Conservation (phyloP, 2,888 invertebrate species). For the Drosophila basisetae region DNA sequence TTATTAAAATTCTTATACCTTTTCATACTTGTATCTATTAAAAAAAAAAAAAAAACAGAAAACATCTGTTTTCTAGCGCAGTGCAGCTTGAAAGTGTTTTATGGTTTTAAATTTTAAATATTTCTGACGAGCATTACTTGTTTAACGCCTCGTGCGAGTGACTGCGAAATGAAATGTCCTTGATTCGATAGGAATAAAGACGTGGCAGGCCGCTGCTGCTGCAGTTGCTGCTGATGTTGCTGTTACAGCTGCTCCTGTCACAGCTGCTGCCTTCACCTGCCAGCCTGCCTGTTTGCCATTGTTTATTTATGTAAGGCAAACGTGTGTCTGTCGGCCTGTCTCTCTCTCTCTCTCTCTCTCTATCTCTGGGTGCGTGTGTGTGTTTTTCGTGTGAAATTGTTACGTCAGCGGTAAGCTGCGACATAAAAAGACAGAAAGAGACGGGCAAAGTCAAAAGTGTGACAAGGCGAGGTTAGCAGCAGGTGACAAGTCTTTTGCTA, state of each 20-base stretch:
- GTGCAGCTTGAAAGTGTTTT: slow-evolving; percentile 22
- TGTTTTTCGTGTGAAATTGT: slow-evolving; percentile 75
- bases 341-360: slow-evolving; percentile 7
- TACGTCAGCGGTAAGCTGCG: slow-evolving; percentile 68
- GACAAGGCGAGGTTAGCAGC: slow-evolving; percentile 53
- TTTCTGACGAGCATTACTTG: slow-evolving; percentile 27
- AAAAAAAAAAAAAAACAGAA: no score
- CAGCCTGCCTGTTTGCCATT: slow-evolving; percentile 28
- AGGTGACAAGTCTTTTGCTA: slow-evolving; percentile 61
- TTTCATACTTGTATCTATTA: not conserved
- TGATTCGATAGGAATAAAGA: slow-evolving; percentile 67
- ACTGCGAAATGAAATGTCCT: slow-evolving; percentile 52
- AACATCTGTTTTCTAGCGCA: not conserved
- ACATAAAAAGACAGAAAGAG: slow-evolving; percentile 8
- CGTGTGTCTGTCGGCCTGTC: slow-evolving; percentile 35
- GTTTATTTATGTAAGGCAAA: slow-evolving; percentile 40
- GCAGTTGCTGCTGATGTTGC: slow-evolving; percentile 14
- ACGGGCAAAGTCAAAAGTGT: slow-evolving; percentile 75
- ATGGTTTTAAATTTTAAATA: slow-evolving; percentile 29
- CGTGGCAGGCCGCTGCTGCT: slow-evolving; percentile 50
- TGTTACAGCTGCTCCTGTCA: slow-evolving; percentile 36
- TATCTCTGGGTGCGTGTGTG: slow-evolving; percentile 1
- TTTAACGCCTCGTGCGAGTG: slow-evolving; percentile 70
- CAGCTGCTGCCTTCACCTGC: slow-evolving; percentile 15
- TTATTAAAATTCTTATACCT: accelerated